phyloP scores from a whole-genome alignment of 2,113 vertebrate genomes.

The Archilochus colubris region DNA sequence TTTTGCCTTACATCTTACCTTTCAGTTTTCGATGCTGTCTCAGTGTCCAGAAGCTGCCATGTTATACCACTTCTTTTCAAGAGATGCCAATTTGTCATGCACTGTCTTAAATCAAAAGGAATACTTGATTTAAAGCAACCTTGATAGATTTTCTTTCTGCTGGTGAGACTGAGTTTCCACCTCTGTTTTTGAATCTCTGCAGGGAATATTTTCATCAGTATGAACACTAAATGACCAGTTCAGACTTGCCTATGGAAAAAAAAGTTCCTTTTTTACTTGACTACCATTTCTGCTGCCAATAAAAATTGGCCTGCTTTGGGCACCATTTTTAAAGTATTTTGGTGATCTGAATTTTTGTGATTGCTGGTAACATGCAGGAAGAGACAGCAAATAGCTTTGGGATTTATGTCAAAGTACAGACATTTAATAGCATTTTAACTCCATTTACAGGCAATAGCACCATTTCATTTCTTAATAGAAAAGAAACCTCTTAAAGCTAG shows the following conservation, averaged over 20 bases:
- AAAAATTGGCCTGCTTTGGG: background rate
- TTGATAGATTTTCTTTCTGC: background rate
- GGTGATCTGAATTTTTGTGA: background rate
- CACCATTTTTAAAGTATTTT: slow-evolving; percentile 10
- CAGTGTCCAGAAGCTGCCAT: background rate
- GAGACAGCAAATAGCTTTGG: background rate
- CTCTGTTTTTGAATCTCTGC: background rate
- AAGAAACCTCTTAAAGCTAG: slow-evolving; percentile 16
- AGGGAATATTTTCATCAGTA: background rate
- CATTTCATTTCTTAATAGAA: slow-evolving; percentile 26
- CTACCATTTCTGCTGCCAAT: background rate
- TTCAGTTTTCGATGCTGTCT: background rate
- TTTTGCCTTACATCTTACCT: background rate
- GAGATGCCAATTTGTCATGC: background rate
- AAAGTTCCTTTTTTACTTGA: background rate
- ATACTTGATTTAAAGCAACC: background rate
- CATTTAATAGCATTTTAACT: slow-evolving; percentile 36
- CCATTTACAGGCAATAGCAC: slow-evolving; percentile 10
- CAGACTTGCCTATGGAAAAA: background rate
- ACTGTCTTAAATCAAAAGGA: background rate
- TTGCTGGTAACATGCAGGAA: slow-evolving; percentile 31
- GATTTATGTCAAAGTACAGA: background rate
- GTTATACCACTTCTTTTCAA: background rate
- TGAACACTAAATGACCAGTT: background rate
- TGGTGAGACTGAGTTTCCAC: background rate